Conservation (phyloP, 2,888 invertebrate genomes). For the Peribatodes rhomboidaria region DNA sequence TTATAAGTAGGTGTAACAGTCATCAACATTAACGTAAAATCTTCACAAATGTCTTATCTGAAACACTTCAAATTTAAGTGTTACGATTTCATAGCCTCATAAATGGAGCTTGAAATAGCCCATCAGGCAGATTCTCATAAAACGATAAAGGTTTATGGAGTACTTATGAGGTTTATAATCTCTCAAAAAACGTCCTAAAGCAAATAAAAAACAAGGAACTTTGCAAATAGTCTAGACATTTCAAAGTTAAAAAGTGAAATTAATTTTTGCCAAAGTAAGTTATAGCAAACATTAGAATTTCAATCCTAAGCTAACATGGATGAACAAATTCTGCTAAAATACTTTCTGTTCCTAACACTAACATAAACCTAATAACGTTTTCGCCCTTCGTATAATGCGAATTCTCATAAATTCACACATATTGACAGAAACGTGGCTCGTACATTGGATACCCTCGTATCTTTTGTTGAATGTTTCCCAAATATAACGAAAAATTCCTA, state of each 20-base stretch:
- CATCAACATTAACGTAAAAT: conserved; percentile 12
- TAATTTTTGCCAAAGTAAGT: not conserved
- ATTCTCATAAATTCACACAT: conserved; percentile 71
- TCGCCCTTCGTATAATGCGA: conserved; percentile 50
- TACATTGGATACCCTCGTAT: conserved; percentile 69
- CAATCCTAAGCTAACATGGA: conserved; percentile 17
- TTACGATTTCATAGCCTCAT: conserved; percentile 23
- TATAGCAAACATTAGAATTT: not conserved
- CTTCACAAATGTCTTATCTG: conserved; percentile 21
- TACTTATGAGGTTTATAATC: conserved; percentile 4
- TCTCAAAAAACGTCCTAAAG: not conserved
- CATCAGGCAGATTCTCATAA: conserved; percentile 18
- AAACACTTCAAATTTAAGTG: conserved; percentile 17
- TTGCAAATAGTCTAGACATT: not conserved
- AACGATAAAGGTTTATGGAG: conserved; percentile 13
- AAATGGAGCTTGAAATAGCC: conserved; percentile 20
- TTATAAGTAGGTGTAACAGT: not conserved
- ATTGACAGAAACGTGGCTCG: conserved; percentile 66
- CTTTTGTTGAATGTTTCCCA: conserved; percentile 67
- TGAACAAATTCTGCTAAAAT: conserved; percentile 1
- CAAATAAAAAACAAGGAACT: not conserved
- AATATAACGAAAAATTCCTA: conserved; percentile 69
- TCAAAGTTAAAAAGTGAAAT: not conserved
- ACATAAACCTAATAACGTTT: conserved; percentile 34
- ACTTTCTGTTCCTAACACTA: conserved; percentile 30